phyloP scores from a whole-genome alignment of 2,113 vertebrate genomes.

The Planiliza haematocheilus region DNA sequence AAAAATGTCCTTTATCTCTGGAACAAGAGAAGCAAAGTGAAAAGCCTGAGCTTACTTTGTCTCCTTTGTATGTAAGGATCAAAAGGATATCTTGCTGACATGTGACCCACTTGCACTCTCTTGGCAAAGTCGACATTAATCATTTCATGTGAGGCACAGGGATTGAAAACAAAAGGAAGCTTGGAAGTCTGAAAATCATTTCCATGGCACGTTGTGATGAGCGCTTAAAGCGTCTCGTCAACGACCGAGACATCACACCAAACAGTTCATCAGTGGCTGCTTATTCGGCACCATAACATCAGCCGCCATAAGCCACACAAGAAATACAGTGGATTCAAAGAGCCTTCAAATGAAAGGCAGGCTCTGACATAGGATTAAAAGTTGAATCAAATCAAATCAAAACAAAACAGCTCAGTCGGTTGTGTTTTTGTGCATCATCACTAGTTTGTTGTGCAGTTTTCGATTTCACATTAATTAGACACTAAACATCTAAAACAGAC shows the following conservation, averaged over 20 bases:
- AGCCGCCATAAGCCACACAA: conserved; percentile 19
- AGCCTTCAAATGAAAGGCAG: conserved; percentile 3
- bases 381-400: background rate
- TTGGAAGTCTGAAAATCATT: conserved; percentile 47
- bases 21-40: conserved; percentile 31
- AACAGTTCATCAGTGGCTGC: conserved; percentile 11
- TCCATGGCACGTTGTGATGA: conserved; percentile 29
- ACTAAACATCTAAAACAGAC: conserved; percentile 24
- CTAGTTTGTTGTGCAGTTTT: background rate
- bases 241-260: background rate
- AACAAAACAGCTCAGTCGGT: background rate
- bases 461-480: background rate
- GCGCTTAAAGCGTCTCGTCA: conserved; percentile 29
- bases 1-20: conserved; percentile 49
- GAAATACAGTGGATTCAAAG: conserved; percentile 9
- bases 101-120: conserved; percentile 44
- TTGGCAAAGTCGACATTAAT: conserved; percentile 50
- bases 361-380: background rate
- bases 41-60: conserved; percentile 43
- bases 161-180: conserved; percentile 49
- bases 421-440: background rate
- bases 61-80: conserved; percentile 57
- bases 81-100: conserved; percentile 62
- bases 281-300: conserved; percentile 33
- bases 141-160: conserved; percentile 46